phyloP scores from a whole-genome alignment of 2,113 vertebrate genomes.

The Arvicanthis niloticus region DNA sequence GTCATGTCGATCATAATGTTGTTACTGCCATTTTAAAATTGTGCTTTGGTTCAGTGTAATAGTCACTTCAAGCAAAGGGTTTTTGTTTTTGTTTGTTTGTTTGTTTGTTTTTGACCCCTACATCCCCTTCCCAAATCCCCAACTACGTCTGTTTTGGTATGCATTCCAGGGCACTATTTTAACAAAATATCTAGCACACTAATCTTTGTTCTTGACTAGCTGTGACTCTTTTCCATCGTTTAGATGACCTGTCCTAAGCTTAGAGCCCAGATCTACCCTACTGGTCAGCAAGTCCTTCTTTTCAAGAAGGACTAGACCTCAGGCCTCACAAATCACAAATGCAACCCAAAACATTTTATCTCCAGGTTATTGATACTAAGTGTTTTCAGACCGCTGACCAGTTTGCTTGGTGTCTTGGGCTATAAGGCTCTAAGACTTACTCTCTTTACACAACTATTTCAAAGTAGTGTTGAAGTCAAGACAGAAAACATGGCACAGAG shows the following conservation, averaged over 20 bases:
- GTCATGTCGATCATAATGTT: neutral
- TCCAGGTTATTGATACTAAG: neutral
- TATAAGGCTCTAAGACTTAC: neutral
- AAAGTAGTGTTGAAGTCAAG: neutral
- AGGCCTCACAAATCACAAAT: neutral
- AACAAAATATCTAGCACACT: neutral
- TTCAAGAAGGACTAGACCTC: neutral
- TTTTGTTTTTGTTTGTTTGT: too few relatives aligned
- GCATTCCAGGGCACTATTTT: neutral
- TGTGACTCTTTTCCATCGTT: neutral
- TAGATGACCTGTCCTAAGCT: neutral
- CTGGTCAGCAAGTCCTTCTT: neutral
- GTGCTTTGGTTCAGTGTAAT: neutral
- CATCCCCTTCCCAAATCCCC: neutral
- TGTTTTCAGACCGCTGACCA: slow-evolving; percentile 10
- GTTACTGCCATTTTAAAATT: neutral
- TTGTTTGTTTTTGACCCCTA: neutral
- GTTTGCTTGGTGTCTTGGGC: neutral
- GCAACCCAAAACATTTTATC: neutral
- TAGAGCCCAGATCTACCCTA: neutral
- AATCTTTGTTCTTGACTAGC: neutral
- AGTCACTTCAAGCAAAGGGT: neutral
- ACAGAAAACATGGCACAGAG: neutral
- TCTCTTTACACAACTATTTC: slow-evolving; percentile 7
- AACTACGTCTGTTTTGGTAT: neutral